Percentiles rank a stretch among this genome's conserved stretches.
Evolutionary conservation across 2,797 vertebrate species (phyloP).

Genomic region (Dryobates pubescens): DNA sequence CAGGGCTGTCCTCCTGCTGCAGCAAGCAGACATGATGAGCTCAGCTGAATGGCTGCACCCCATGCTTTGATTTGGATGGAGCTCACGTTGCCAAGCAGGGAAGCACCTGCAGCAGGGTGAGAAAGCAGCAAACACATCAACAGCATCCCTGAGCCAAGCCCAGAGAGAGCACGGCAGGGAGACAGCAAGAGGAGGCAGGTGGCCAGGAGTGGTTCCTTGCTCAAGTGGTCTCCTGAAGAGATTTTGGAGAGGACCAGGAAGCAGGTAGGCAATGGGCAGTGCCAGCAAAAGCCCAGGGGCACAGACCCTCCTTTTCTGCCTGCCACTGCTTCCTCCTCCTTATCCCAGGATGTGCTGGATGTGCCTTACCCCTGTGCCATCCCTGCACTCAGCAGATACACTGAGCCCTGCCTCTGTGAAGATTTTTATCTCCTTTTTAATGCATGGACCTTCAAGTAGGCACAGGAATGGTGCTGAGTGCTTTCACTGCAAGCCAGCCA

Average conservation of each 20-base stretch:
- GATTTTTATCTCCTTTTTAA: conserved; percentile 9
- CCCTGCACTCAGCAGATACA: not conserved
- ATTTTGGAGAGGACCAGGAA: not conserved
- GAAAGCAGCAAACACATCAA: not conserved
- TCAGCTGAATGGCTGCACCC: not conserved
- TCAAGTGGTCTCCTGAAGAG: not conserved
- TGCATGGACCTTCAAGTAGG: not conserved
- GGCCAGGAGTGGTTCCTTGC: not conserved
- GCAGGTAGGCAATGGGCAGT: not conserved
- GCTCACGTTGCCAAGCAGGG: conserved; percentile 19
- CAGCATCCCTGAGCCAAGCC: not conserved
- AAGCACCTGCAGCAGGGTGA: conserved; percentile 43
- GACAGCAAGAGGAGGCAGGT: not conserved
- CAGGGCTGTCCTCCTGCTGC: not conserved
- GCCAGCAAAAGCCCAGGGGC: not conserved
- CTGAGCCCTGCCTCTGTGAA: not conserved
- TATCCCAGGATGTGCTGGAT: not conserved
- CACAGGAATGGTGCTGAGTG: not conserved
- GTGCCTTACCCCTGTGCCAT: not conserved
- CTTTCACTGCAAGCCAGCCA: not conserved
- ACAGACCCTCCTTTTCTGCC: not conserved
- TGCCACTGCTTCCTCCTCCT: not conserved
- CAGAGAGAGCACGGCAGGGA: not conserved
- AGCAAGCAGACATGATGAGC: not conserved
- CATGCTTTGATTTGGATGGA: conserved; percentile 45